A percentile compares a stretch with the other conserved stretches of the same genome.
phyloP scores from a whole-genome alignment of 2,888 invertebrate genomes.

The Oeneis ivallda region DNA sequence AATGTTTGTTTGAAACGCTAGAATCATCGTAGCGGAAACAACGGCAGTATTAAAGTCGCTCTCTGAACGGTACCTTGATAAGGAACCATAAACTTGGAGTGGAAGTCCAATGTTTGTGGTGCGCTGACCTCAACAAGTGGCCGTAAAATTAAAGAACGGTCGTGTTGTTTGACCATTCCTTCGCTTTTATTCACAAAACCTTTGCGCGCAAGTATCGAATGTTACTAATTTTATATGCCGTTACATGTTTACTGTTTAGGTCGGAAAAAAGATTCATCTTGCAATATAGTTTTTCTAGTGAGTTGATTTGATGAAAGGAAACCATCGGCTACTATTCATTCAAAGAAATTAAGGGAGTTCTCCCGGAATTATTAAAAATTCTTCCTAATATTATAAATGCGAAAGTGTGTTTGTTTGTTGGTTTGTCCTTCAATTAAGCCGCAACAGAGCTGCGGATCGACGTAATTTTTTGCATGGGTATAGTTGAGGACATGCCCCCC shows the following conservation, averaged over 20 bases:
- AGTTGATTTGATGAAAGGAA: too few species aligned
- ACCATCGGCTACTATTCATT: too few species aligned
- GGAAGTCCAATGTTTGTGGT: conserved; percentile 56
- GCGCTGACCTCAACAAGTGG: conserved; percentile 61
- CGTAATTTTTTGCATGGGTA: too few species aligned
- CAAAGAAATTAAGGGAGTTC: too few species aligned
- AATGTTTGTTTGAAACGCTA: conserved; percentile 23
- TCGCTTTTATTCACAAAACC: conserved; percentile 48
- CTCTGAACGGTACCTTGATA: conserved; percentile 66
- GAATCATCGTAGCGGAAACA: conserved; percentile 47
- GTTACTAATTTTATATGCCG: neutral
- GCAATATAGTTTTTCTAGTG: too few species aligned
- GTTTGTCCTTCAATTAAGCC: too few species aligned
- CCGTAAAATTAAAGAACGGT: conserved; percentile 56
- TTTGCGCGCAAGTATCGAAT: conserved; percentile 34
- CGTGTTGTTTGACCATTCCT: conserved; percentile 42
- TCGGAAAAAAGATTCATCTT: too few species aligned
- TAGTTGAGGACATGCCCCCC: too few species aligned
- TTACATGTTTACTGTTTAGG: neutral
- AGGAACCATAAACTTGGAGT: conserved; percentile 62
- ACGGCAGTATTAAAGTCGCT: conserved; percentile 55
- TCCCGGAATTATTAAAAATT: too few species aligned
- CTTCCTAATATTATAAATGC: too few species aligned
- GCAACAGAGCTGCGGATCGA: too few species aligned
- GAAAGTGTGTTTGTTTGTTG: too few species aligned